Conservation (phyloP, 2,797 vertebrate species). For the Aythya fuligula region DNA sequence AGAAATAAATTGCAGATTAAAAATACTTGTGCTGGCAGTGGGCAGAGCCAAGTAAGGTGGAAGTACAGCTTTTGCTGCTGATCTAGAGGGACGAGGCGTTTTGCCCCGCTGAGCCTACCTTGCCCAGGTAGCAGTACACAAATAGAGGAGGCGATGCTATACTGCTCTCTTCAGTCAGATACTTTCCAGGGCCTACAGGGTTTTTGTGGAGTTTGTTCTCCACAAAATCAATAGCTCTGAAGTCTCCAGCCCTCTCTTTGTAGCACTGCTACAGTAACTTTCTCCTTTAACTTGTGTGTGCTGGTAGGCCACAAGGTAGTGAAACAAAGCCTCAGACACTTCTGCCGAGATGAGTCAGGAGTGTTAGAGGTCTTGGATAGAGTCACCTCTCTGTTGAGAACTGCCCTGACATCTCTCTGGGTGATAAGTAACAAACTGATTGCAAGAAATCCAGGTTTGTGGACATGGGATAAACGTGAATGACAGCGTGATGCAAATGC, state of each 20-base stretch:
- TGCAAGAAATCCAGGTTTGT: neutral
- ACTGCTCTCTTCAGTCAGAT: neutral
- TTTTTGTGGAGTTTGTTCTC: neutral
- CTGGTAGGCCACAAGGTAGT: neutral
- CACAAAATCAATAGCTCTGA: neutral
- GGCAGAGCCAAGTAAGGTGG: neutral
- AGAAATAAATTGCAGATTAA: conserved; percentile 51
- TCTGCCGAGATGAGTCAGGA: neutral
- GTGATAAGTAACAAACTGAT: fast-evolving
- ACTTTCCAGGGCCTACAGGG: neutral
- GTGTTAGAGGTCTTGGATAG: neutral
- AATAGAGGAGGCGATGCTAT: neutral
- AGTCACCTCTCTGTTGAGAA: neutral
- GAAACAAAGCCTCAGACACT: neutral
- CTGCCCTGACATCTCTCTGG: neutral
- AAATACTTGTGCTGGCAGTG: conserved; percentile 27
- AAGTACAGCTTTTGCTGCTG: neutral
- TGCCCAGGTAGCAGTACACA: neutral
- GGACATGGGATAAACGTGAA: neutral
- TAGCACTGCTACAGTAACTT: neutral
- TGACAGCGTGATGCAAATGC: neutral
- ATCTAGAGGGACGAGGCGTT: fast-evolving
- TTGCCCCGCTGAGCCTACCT: neutral
- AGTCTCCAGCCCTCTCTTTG: neutral
- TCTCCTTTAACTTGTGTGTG: neutral